These are phyloP conservation scores for Chaetorhynchus papuensis DNA, from an alignment of 2,113 vertebrate genomes.

Conservation along the genomic window DNA sequence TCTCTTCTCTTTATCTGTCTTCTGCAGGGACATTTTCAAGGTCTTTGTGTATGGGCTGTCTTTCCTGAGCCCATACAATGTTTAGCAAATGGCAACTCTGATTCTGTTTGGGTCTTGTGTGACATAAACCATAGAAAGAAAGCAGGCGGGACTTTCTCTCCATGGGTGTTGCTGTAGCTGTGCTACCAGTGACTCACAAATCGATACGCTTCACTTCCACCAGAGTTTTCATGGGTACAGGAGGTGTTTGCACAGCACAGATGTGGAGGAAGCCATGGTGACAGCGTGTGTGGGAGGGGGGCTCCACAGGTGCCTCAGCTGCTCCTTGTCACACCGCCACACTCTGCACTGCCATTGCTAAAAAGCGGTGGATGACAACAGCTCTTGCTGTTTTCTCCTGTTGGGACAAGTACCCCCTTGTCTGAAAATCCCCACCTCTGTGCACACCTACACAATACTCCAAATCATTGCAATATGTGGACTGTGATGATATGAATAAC, in stretches of 20 bases:
- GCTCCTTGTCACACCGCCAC: not conserved
- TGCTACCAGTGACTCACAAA: not conserved
- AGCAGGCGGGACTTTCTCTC: not conserved
- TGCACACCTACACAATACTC: not conserved
- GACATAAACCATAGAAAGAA: not conserved
- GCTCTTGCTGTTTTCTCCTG: not conserved
- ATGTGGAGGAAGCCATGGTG: not conserved
- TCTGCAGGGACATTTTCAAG: not conserved
- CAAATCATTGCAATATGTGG: not conserved
- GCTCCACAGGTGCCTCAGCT: not conserved
- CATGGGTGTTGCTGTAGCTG: not conserved
- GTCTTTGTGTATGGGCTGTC: not conserved
- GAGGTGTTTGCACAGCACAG: not conserved
- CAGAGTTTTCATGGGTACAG: not conserved
- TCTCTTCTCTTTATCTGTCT: not conserved
- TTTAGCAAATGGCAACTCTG: not conserved
- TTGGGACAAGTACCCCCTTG: constrained; percentile 23
- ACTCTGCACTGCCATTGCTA: not conserved
- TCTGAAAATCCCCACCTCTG: not conserved
- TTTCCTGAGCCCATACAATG: not conserved
- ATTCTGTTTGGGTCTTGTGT: not conserved
- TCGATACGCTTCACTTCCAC: not conserved
- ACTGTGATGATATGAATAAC: constrained; percentile 9
- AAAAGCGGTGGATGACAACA: not conserved
- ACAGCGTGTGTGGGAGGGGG: not conserved